Conservation (phyloP, 2,113 vertebrate species). For the Nesogale talazaci region DNA sequence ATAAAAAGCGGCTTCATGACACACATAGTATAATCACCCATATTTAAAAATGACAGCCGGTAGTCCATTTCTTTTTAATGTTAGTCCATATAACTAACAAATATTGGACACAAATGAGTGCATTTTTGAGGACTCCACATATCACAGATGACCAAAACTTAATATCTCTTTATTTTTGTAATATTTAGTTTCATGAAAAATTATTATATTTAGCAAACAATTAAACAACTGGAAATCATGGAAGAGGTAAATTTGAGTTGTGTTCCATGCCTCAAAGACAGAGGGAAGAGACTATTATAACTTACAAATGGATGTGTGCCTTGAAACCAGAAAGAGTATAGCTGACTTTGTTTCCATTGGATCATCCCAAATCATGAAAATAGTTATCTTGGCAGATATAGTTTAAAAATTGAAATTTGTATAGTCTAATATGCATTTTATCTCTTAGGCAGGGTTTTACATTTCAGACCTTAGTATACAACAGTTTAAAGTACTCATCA, state of each 20-base stretch:
- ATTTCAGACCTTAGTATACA: too few relatives aligned
- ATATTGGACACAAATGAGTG: neutral
- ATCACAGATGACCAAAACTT: neutral
- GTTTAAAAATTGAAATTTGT: too few relatives aligned
- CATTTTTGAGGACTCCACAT: neutral
- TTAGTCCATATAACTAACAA: neutral
- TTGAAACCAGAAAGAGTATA: neutral
- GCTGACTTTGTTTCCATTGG: neutral
- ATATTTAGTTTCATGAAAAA: neutral
- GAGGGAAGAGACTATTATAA: neutral
- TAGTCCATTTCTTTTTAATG: neutral
- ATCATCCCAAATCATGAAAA: neutral
- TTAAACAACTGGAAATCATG: neutral
- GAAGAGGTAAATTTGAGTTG: neutral
- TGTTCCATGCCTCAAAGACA: neutral
- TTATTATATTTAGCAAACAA: neutral
- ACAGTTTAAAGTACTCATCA: too few relatives aligned
- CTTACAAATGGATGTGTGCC: neutral
- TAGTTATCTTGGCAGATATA: neutral
- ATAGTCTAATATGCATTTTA: too few relatives aligned
- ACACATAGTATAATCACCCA: conserved; percentile 60
- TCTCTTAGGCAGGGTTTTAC: too few relatives aligned
- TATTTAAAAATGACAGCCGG: conserved; percentile 51
- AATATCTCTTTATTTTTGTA: neutral
- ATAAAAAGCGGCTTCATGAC: conserved; percentile 57